These are phyloP conservation scores for Lasaia peninsularis DNA, from an alignment of 1,140 invertebrate species.

Conservation along the genomic window DNA sequence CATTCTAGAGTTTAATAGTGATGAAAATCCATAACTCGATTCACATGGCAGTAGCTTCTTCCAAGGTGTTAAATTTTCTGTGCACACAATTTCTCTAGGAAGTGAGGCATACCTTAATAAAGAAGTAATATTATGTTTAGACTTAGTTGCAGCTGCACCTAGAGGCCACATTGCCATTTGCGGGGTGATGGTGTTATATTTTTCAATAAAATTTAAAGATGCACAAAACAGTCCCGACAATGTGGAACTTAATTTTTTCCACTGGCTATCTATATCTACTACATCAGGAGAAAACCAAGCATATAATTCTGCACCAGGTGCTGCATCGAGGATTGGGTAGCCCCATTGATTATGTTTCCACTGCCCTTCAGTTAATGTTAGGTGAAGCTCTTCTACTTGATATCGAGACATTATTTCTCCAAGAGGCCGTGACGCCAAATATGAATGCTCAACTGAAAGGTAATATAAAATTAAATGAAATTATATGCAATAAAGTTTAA, in stretches of 20 bases:
- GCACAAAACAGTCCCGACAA: constrained; percentile 96
- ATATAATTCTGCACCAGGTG: constrained; percentile 94
- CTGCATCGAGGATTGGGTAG: constrained; percentile 90
- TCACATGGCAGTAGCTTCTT: constrained; percentile 97
- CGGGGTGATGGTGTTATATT: constrained; percentile 91
- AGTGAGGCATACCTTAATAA: constrained; percentile 90
- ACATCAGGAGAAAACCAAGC: constrained; percentile 88
- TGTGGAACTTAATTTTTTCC: constrained; percentile 92
- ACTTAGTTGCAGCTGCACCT: constrained; percentile 82
- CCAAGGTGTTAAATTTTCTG: constrained; percentile 99
- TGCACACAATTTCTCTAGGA: constrained; percentile 97
- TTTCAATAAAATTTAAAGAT: constrained; percentile 96
- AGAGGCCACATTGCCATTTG: constrained; percentile 88
- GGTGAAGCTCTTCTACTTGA: constrained; percentile 92
- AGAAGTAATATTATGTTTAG: constrained; percentile 76
- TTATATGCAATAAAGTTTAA: too few species aligned
- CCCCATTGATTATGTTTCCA: constrained; percentile 97
- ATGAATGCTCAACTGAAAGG: constrained; percentile 86
- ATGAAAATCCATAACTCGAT: constrained; percentile 89
- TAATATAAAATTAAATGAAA: constrained; percentile 11
- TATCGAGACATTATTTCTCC: constrained; percentile 93
- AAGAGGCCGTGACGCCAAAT: constrained; percentile 93
- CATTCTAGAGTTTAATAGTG: constrained; percentile 92
- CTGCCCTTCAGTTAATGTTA: constrained; percentile 93
- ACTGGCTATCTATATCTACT: constrained; percentile 85